Conservation (phyloP, 2,888 invertebrate genomes). For the Thumatha senex region DNA sequence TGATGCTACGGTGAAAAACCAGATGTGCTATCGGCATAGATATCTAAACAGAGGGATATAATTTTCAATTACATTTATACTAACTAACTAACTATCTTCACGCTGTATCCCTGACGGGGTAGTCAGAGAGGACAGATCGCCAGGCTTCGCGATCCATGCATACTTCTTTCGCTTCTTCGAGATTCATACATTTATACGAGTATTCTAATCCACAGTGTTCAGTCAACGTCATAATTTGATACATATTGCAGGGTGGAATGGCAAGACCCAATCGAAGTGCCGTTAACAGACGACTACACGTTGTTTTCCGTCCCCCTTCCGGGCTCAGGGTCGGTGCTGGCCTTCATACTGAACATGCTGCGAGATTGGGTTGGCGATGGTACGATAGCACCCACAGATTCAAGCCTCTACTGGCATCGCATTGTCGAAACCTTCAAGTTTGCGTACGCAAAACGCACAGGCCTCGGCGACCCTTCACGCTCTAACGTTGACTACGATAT, state of each 20-base stretch:
- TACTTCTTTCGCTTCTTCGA: no score
- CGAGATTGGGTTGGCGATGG: constrained; percentile 79
- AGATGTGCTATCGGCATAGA: no score
- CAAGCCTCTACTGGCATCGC: constrained; percentile 87
- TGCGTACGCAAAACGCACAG: constrained; percentile 93
- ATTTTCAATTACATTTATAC: no score
- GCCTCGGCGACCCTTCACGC: constrained; percentile 88
- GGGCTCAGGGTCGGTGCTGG: constrained; percentile 92
- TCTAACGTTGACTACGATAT: constrained; percentile 54
- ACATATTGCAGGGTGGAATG: constrained; percentile 79
- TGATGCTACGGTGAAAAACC: no score
- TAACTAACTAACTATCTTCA: no score
- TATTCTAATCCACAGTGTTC: neutral
- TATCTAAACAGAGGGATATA: no score
- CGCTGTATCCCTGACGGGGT: no score
- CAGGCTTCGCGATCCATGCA: no score
- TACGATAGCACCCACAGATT: constrained; percentile 52
- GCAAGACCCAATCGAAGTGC: constrained; percentile 85
- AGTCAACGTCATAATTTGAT: neutral
- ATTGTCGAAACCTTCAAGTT: constrained; percentile 95
- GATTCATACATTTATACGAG: no score
- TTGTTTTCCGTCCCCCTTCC: constrained; percentile 92
- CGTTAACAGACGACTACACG: constrained; percentile 84
- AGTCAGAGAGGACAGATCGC: no score
- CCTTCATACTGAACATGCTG: constrained; percentile 92